Evolutionary conservation across 2,797 vertebrate genomes (phyloP), one percentile per base, ranked within the genome.

Genomic region (Callimico goeldii): DNA sequence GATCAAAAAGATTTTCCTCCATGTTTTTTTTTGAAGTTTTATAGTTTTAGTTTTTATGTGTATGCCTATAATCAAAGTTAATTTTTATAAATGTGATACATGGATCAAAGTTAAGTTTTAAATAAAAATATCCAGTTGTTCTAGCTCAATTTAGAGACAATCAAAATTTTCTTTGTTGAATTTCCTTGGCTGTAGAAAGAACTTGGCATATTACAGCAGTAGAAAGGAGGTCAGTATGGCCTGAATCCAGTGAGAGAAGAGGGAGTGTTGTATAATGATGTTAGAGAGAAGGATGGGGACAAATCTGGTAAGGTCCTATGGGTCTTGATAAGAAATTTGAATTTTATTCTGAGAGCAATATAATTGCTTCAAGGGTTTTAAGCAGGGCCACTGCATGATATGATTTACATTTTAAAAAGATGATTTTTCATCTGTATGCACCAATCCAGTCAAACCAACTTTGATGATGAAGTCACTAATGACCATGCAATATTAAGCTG

Each of bases 271-370:
- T 67, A 41, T 28, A 33, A 33, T 33, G n/a, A 50, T 46, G 33
- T 2, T 48, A 52, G 11, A 93, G 36, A 91, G 13, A 82, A 91
- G 83, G 26, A 7, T 28, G 39, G 2, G 30, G 22, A 7, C 33
- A 88, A 82, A 50, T 19, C 2, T 72, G 67, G 6, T 84, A 28
- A 76, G 12, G 5, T 48, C 75, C 75, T 57, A 7, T 7, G 26
- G 41, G 5, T 33, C n/a, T 91, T 91, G 39, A 55, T 80, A 86
- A 79, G 52, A 91, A 95, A 91, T 58, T 85, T 76, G 58, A 22
- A 87, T 89, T 96, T 96, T 90, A 92, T 83, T 93, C 46, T 48
- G 73, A 91, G n/a, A 83, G 26, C 39, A 88, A 61, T 36, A 33
- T 88, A 73, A 79, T 26, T 92, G 72, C 64, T 64, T 93, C 55